Evolutionary conservation across 2,113 vertebrate genomes (phyloP).

Genomic region (Zeus faber): DNA sequence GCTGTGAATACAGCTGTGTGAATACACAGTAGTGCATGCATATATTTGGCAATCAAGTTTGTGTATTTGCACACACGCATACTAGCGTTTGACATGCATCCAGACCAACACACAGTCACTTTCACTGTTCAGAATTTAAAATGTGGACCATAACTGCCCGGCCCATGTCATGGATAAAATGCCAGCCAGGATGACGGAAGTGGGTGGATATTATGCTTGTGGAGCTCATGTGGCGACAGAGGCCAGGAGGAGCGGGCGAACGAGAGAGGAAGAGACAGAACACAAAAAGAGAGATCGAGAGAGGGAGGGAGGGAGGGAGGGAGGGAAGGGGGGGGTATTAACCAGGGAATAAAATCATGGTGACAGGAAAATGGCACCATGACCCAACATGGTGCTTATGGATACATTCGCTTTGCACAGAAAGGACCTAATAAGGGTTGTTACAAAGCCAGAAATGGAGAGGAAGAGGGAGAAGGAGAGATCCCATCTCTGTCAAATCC

Average conservation of each 20-base stretch:
- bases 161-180: slow-evolving; percentile 25
- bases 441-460: not conserved
- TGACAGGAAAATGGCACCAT: slow-evolving; percentile 63
- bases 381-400: slow-evolving; percentile 50
- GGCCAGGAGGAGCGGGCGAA: slow-evolving; percentile 37
- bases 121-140: slow-evolving; percentile 44
- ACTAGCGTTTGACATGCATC: not conserved
- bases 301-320: slow-evolving; percentile 17
- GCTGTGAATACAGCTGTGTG: not conserved
- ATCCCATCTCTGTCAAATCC: no score
- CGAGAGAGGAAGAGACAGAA: slow-evolving; percentile 2
- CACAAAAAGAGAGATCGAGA: not conserved
- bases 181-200: slow-evolving; percentile 36
- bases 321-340: slow-evolving; percentile 51
- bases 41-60: not conserved
- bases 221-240: slow-evolving; percentile 43
- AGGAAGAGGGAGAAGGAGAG: not conserved
- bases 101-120: not conserved
- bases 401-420: slow-evolving; percentile 45
- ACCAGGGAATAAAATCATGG: slow-evolving; percentile 62
- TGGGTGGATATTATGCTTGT: slow-evolving; percentile 51
- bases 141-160: slow-evolving; percentile 17
- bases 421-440: not conserved
- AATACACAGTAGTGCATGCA: not conserved
- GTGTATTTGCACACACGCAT: not conserved